A percentile compares a stretch with the other conserved stretches of the same genome.
Evolutionary conservation across 2,797 vertebrate genomes (phyloP).

Genomic region (Paramormyrops hopkinsi): DNA sequence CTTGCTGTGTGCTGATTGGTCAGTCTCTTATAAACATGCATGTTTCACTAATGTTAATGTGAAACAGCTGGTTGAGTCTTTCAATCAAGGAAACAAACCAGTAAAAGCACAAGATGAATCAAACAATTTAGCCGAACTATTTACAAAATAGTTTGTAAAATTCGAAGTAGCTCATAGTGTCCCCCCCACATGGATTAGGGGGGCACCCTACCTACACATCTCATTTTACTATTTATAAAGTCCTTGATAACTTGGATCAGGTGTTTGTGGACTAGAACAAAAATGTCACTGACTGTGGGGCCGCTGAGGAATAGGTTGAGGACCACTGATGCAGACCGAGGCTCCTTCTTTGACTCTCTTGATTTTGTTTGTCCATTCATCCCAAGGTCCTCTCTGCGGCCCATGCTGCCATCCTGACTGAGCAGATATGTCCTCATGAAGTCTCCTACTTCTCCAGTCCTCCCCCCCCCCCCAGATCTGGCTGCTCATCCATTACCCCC

Average conservation of each 20-base stretch:
- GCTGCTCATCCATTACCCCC: neutral
- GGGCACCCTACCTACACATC: neutral
- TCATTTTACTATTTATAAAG: neutral
- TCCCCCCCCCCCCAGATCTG: neutral
- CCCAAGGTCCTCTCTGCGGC: neutral
- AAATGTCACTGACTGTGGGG: neutral
- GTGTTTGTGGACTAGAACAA: neutral
- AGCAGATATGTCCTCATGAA: neutral
- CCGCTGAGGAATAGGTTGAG: neutral
- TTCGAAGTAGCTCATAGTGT: neutral
- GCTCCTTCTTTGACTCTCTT: neutral
- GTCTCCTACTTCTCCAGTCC: neutral
- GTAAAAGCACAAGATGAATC: neutral
- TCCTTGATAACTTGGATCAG: neutral
- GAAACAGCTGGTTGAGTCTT: neutral
- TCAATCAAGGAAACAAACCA: neutral
- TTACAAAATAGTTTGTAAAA: neutral
- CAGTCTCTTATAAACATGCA: neutral
- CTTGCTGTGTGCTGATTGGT: neutral
- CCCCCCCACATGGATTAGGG: neutral
- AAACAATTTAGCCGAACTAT: neutral
- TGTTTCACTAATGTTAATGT: neutral
- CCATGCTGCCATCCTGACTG: neutral
- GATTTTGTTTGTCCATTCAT: neutral
- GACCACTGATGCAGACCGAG: neutral